A percentile compares a stretch with the other conserved stretches of the same genome.
Evolutionary conservation across 2,113 vertebrate genomes (phyloP).

Genomic region (Apodemus sylvaticus): DNA sequence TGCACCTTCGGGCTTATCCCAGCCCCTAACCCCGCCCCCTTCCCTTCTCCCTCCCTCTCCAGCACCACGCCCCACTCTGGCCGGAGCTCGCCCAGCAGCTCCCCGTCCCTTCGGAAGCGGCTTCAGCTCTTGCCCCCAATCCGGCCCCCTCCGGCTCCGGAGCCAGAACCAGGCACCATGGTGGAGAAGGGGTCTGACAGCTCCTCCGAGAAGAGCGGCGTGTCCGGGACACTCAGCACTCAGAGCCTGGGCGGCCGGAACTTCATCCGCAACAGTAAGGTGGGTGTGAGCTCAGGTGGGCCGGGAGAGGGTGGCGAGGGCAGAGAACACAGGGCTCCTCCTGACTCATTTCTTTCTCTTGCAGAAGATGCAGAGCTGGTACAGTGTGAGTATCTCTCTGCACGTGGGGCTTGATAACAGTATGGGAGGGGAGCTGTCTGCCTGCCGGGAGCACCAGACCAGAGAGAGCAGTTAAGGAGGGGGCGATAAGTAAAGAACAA

Average conservation of each 20-base stretch:
- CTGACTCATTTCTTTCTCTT: constrained; percentile 73
- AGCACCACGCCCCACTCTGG: constrained; percentile 94
- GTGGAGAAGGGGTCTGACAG: constrained; percentile 83
- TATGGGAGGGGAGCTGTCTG: not conserved
- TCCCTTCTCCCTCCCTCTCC: not conserved
- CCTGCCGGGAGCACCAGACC: not conserved
- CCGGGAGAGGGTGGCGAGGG: fast-evolving
- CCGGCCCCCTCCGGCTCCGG: constrained; percentile 73
- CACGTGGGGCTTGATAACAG: no score
- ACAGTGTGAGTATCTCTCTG: constrained; percentile 90
- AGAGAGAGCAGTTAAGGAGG: not conserved
- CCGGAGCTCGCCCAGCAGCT: constrained; percentile 93
- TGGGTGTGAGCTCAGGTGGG: constrained; percentile 31
- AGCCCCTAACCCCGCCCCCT: no score
- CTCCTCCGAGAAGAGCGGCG: constrained; percentile 85
- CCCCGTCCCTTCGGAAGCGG: constrained; percentile 91
- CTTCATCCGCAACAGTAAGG: constrained; percentile 94
- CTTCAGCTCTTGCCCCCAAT: constrained; percentile 86
- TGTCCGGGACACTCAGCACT: constrained; percentile 85
- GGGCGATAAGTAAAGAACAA: not conserved
- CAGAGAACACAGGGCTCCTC: fast-evolving
- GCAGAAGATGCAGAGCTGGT: constrained; percentile 98
- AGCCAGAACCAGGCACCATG: constrained; percentile 79
- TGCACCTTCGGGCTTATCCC: not conserved
- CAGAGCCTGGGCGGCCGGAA: constrained; percentile 89